Conservation (phyloP, 2,797 vertebrate species). For the Sebastes elongatus region DNA sequence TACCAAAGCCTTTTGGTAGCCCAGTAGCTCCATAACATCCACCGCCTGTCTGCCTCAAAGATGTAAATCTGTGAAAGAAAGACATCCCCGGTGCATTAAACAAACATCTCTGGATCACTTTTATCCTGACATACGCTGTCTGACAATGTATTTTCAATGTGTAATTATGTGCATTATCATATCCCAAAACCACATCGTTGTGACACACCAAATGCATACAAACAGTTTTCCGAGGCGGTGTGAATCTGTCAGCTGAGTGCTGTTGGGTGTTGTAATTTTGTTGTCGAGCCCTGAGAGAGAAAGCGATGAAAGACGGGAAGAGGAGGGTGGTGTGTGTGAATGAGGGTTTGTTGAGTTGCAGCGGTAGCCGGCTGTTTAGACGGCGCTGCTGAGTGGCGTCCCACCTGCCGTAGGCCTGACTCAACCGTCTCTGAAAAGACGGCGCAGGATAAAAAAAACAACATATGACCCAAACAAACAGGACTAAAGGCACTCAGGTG, state of each 20-base stretch:
- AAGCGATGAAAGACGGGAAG: slow-evolving; percentile 20
- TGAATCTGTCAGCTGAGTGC: slow-evolving; percentile 46
- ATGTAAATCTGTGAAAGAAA: slow-evolving; percentile 49
- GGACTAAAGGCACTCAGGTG: slow-evolving; percentile 77
- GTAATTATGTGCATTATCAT: slow-evolving; percentile 36
- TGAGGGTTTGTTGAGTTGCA: slow-evolving; percentile 33
- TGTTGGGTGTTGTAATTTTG: slow-evolving; percentile 49
- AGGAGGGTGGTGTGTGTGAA: neutral
- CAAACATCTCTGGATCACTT: neutral
- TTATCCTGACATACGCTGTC: slow-evolving; percentile 2
- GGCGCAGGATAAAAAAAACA: slow-evolving; percentile 44
- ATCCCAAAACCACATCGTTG: slow-evolving; percentile 17
- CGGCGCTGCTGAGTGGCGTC: slow-evolving; percentile 51
- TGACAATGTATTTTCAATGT: slow-evolving; percentile 24
- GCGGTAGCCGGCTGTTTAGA: slow-evolving; percentile 38
- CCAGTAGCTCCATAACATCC: slow-evolving; percentile 70
- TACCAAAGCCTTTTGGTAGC: slow-evolving; percentile 73
- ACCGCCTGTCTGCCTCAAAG: slow-evolving; percentile 48
- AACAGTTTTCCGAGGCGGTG: slow-evolving; percentile 31
- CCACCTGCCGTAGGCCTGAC: slow-evolving; percentile 64
- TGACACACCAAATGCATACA: slow-evolving; percentile 33
- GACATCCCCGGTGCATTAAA: neutral
- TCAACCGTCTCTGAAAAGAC: slow-evolving; percentile 50
- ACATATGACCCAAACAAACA: slow-evolving; percentile 71
- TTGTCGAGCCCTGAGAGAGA: slow-evolving; percentile 40